Evolutionary conservation across 2,113 vertebrate species (phyloP), one percentile per base, ranked within the genome.

Genomic region (Tichodroma muraria): DNA sequence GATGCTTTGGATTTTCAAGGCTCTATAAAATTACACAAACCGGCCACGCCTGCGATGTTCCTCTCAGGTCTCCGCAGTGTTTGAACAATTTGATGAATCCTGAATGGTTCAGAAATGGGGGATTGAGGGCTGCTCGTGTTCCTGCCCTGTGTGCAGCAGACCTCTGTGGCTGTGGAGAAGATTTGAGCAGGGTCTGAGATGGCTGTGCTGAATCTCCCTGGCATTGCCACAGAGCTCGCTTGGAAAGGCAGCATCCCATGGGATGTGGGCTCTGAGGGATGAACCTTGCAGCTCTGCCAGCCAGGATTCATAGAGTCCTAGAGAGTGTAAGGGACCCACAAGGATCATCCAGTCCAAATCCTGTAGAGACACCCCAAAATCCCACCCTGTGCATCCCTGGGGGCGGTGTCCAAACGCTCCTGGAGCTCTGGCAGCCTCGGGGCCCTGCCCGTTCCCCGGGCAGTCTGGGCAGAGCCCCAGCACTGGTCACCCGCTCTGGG

Each of bases 331-430:
- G 11, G 33, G 5, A 45, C 7, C 33, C 52, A 24, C 44, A 21
- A 4, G 53, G 45, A 30, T 47, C 38, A 38, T 13, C 33, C 19
- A 18, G 4, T 25, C 60, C 60, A 52, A 30, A 33, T 24, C 37
- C 37, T 44, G 27, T 31, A 13, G 7, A 18, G 37, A 23, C 44
- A 38, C 33, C 53, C 60, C 60, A 53, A 25, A 81, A 53, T n/a
- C 76, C 33, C 61, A 27, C n/a, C 53, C 11, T 15, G 69, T 2
- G 13, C 42, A 38, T 15, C 40, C 5, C 44, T 57, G 25, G 4
- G 16, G 15, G 50, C 0, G 0, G 0, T 65, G 15, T 15, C 35
- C 53, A n/a, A 38, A 31, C 2, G 0, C 23, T 38, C n/a, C 60
- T 30, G n/a, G n/a, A n/a, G n/a, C n/a, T n/a, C n/a, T n/a, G 68